Conservation (phyloP, 2,888 invertebrate genomes). For the Strigamia crassipes region DNA sequence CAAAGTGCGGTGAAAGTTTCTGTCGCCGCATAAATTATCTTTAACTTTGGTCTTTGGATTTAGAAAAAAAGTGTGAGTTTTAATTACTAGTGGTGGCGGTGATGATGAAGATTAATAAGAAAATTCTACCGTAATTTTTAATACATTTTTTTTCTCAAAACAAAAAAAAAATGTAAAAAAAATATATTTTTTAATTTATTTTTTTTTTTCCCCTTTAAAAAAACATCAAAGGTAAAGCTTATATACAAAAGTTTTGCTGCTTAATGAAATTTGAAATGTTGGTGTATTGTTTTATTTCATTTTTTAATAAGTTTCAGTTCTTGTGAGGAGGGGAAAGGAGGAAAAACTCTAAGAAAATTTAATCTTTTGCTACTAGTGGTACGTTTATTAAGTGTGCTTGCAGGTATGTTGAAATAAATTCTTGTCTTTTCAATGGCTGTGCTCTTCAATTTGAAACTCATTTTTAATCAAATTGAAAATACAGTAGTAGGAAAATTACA, state of each 20-base stretch:
- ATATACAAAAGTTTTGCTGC: neutral
- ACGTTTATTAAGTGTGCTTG: constrained; percentile 12
- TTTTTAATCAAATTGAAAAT: constrained; percentile 26
- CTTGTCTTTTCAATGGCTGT: neutral
- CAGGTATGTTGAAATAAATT: constrained; percentile 31
- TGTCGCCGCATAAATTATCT: neutral
- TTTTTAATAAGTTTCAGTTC: constrained; percentile 25
- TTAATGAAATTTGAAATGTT: constrained; percentile 31
- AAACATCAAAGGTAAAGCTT: neutral
- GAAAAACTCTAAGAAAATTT: neutral
- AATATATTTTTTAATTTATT: neutral
- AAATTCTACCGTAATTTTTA: constrained; percentile 11
- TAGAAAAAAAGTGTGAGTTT: neutral
- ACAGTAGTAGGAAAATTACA: neutral
- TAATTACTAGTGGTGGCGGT: neutral
- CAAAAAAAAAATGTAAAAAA: neutral
- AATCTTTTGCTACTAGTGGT: constrained; percentile 3
- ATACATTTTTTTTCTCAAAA: neutral
- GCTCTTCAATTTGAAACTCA: constrained; percentile 1
- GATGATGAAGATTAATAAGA: constrained; percentile 7
- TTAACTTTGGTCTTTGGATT: neutral
- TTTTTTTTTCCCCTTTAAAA: neutral
- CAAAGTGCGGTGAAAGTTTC: constrained; percentile 9
- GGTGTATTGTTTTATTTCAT: constrained; percentile 4
- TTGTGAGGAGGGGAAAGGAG: neutral